Percentiles rank a stretch among this genome's conserved stretches.
Conservation (phyloP, 2,888 invertebrate genomes). For the Spodoptera picta region DNA sequence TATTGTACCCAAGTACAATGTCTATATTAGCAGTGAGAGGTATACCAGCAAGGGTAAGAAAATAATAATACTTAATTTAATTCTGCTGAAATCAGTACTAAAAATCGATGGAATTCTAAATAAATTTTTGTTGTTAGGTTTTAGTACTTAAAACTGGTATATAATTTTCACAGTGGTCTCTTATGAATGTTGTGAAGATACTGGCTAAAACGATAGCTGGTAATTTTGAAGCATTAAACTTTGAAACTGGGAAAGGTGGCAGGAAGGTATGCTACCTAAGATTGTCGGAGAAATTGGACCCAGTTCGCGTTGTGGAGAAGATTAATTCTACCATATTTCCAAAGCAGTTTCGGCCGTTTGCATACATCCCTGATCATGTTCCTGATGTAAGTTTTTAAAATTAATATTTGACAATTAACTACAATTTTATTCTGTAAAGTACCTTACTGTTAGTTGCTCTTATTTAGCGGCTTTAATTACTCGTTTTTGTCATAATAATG, state of each 20-base stretch:
- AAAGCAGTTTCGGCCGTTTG: conserved; percentile 46
- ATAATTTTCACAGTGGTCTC: conserved; percentile 59
- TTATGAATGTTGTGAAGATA: conserved; percentile 48
- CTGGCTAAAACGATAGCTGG: conserved; percentile 60
- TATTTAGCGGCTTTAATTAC: no score
- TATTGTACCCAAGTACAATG: conserved; percentile 46
- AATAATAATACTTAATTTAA: not conserved
- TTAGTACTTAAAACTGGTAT: no score
- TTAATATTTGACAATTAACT: not conserved
- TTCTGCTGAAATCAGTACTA: not conserved
- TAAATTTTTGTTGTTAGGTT: no score
- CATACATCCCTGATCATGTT: conserved; percentile 63
- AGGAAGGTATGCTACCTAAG: conserved; percentile 65
- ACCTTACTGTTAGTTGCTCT: no score
- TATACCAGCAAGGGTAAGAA: conserved; percentile 49
- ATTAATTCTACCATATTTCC: conserved; percentile 48
- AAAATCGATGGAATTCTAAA: no score
- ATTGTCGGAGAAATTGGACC: conserved; percentile 67
- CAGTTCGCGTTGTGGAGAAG: conserved; percentile 56
- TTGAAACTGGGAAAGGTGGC: conserved; percentile 20
- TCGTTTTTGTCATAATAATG: no score
- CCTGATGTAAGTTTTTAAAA: conserved; percentile 69
- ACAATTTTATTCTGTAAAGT: no score
- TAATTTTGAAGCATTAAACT: conserved; percentile 67
- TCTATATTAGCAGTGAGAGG: conserved; percentile 61